These are phyloP conservation scores for Zoanthus solanderi DNA, from an alignment of 92 coral and sea anemone species.

Conservation along the genomic window DNA sequence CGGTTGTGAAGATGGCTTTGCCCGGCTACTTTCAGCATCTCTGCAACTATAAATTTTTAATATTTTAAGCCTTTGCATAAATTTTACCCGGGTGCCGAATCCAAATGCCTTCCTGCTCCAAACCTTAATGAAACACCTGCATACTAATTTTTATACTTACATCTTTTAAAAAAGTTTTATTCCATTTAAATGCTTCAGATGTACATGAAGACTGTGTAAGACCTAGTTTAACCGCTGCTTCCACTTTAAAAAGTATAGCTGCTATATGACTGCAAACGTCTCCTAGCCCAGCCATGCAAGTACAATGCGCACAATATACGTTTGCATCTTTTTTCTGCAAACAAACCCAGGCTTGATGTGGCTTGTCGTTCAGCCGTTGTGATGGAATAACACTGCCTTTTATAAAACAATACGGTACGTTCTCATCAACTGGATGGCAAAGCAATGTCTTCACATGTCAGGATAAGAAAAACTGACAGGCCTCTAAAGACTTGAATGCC, in stretches of 20 bases:
- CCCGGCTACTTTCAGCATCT: too few relatives aligned
- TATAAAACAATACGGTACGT: slow-evolving; percentile 48
- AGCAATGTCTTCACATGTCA: slow-evolving; percentile 20
- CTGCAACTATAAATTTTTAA: too few relatives aligned
- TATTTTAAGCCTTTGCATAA: too few relatives aligned
- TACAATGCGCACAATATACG: slow-evolving; percentile 51
- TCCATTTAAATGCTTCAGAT: slow-evolving; percentile 49
- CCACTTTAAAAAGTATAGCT: slow-evolving; percentile 56
- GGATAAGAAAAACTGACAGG: slow-evolving; percentile 18
- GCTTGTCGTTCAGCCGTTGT: slow-evolving; percentile 48
- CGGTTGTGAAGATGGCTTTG: too few relatives aligned
- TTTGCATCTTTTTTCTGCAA: slow-evolving; percentile 13
- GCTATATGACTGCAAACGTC: slow-evolving; percentile 59
- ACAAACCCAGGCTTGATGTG: slow-evolving; percentile 45
- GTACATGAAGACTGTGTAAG: slow-evolving; percentile 46
- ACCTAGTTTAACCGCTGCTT: slow-evolving; percentile 57
- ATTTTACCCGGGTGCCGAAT: too few relatives aligned
- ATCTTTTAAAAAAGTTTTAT: slow-evolving; percentile 13
- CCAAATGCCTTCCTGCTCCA: too few relatives aligned
- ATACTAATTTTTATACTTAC: not conserved
- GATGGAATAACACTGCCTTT: slow-evolving; percentile 46
- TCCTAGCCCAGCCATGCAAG: slow-evolving; percentile 59
- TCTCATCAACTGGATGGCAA: slow-evolving; percentile 29
- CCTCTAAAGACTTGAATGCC: slow-evolving; percentile 25
- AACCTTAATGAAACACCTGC: too few relatives aligned